Percentiles rank a stretch among this genome's conserved stretches.
Evolutionary conservation across 2,888 invertebrate species (phyloP).

Genomic region (Thymelicus lineola): DNA sequence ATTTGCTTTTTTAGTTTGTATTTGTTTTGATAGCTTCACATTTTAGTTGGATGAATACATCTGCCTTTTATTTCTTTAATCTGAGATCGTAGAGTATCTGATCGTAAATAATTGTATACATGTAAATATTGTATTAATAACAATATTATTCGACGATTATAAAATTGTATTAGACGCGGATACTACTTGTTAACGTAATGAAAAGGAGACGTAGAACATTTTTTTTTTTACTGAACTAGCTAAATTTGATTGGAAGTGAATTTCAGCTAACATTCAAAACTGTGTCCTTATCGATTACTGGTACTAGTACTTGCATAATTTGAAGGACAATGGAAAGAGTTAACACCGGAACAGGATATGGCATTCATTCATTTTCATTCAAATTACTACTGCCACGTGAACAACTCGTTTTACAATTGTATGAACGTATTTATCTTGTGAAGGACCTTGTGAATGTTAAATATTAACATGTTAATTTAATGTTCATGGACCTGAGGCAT

Average conservation of each 20-base stretch:
- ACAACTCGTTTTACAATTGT: slow-evolving; percentile 6
- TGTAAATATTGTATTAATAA: background rate
- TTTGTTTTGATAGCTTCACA: too few relatives aligned
- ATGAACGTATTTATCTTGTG: background rate
- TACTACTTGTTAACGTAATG: background rate
- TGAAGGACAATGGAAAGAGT: slow-evolving; percentile 34
- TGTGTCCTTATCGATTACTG: background rate
- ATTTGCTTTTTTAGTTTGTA: too few relatives aligned
- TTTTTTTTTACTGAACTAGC: too few relatives aligned
- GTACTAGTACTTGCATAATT: slow-evolving; percentile 7
- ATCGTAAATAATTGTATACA: background rate
- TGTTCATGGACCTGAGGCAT: too few relatives aligned
- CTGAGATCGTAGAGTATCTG: too few relatives aligned
- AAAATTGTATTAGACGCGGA: too few relatives aligned
- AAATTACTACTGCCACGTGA: slow-evolving; percentile 23
- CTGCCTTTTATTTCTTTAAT: too few relatives aligned
- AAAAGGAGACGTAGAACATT: background rate
- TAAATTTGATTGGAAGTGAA: too few relatives aligned
- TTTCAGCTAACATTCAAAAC: background rate
- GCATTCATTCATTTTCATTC: slow-evolving; percentile 21
- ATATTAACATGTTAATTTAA: too few relatives aligned
- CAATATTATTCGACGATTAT: too few relatives aligned
- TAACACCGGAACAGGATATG: slow-evolving; percentile 19
- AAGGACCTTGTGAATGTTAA: background rate
- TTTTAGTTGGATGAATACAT: too few relatives aligned